These are phyloP conservation scores for Tiphia femorata DNA, from an alignment of 2,888 invertebrate species.

Conservation along the genomic window DNA sequence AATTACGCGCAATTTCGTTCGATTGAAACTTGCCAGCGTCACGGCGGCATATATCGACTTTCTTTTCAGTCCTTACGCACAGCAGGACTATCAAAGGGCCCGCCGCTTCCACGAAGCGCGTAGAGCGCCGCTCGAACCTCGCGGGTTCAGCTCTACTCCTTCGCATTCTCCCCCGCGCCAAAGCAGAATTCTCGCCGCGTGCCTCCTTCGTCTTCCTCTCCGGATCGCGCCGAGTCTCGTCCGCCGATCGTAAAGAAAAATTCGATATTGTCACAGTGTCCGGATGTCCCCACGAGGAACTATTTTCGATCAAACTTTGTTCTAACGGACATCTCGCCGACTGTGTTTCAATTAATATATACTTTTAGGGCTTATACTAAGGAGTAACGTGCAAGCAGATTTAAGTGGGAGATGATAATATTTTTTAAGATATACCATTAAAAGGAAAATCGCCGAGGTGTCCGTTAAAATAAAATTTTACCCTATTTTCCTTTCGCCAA, in stretches of 20 bases:
- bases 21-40: slow-evolving; percentile 49
- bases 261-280: slow-evolving; percentile 5
- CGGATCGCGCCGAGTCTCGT: background rate
- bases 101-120: slow-evolving; percentile 37
- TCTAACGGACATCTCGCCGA: no score
- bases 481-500: no score
- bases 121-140: slow-evolving; percentile 5
- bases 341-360: no score
- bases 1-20: slow-evolving; percentile 57
- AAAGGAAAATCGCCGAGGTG: no score
- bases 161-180: background rate
- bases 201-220: background rate
- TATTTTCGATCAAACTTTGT: no score
- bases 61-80: slow-evolving; percentile 31
- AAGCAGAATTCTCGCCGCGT: background rate
- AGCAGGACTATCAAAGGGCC: slow-evolving; percentile 43
- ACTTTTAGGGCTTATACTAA: no score
- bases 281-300: background rate
- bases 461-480: no score
- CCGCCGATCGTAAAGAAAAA: slow-evolving; percentile 13
- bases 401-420: no score
- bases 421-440: no score
- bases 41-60: slow-evolving; percentile 31
- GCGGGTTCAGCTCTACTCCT: background rate
- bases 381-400: no score